These are phyloP conservation scores for Pelvicachromis taeniatus DNA, from an alignment of 2,113 vertebrate species.

Conservation along the genomic window DNA sequence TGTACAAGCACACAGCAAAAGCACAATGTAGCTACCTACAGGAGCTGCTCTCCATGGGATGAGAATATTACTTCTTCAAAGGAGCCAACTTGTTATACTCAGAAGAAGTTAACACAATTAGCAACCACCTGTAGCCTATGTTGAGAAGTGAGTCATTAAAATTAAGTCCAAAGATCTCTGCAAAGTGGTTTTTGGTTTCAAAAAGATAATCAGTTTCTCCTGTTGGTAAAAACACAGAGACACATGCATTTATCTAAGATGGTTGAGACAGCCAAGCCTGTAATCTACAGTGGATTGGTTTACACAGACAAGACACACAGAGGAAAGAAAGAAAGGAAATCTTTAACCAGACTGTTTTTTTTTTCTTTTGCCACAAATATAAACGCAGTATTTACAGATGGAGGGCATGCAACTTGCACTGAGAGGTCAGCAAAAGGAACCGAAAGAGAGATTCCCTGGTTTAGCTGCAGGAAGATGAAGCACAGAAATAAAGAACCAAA, in stretches of 20 bases:
- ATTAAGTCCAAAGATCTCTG: background rate
- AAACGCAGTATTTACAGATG: slow-evolving; percentile 68
- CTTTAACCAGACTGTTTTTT: background rate
- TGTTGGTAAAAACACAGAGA: slow-evolving; percentile 20
- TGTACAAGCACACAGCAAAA: slow-evolving; percentile 16
- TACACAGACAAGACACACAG: slow-evolving; percentile 42
- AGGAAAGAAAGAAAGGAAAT: slow-evolving; percentile 23
- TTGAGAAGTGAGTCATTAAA: background rate
- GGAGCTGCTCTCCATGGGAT: background rate
- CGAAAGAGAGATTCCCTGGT: background rate
- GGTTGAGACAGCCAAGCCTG: slow-evolving; percentile 56
- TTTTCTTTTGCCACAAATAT: slow-evolving; percentile 37
- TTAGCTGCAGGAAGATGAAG: slow-evolving; percentile 2
- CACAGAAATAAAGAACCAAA: slow-evolving; percentile 13
- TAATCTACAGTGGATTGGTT: slow-evolving; percentile 1
- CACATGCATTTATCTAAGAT: slow-evolving; percentile 54
- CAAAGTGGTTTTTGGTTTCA: background rate
- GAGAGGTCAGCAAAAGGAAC: slow-evolving; percentile 23
- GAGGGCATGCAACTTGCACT: slow-evolving; percentile 48
- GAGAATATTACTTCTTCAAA: background rate
- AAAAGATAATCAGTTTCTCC: background rate
- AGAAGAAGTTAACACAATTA: background rate
- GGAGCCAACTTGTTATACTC: background rate
- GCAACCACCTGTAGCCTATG: background rate
- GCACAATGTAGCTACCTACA: slow-evolving; percentile 7